phyloP scores from a whole-genome alignment of 2,797 vertebrate species.

The Coregonus sp. region DNA sequence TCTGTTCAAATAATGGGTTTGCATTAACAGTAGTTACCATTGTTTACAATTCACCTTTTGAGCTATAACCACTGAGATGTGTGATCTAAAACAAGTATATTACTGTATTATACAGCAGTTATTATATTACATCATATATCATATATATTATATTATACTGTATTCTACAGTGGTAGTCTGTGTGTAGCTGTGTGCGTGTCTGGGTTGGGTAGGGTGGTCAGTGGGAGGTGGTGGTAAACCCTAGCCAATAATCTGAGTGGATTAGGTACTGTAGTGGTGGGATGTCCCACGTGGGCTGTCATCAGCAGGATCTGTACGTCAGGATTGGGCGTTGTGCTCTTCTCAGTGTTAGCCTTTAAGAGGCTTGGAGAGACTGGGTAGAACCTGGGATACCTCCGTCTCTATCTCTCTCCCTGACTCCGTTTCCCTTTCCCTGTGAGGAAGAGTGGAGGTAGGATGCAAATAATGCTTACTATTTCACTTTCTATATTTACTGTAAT shows the following conservation, averaged over 20 bases:
- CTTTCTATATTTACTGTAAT: neutral
- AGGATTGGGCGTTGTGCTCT: neutral
- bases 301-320: constrained; percentile 7
- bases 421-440: neutral
- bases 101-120: too few relatives aligned
- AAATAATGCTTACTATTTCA: neutral
- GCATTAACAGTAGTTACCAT: too few relatives aligned
- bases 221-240: neutral
- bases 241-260: neutral
- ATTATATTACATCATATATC: too few relatives aligned
- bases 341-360: constrained; percentile 10
- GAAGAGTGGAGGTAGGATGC: neutral
- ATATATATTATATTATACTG: neutral
- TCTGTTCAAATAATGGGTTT: too few relatives aligned
- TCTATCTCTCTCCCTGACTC: neutral
- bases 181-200: neutral
- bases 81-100: too few relatives aligned
- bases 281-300: neutral
- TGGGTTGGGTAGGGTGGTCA: neutral
- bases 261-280: neutral
- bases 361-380: neutral
- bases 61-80: too few relatives aligned
- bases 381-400: neutral
- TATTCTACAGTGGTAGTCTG: neutral
- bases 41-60: too few relatives aligned